Percentiles rank a stretch among this genome's conserved stretches.
These are phyloP conservation scores for Stenoptilia bipunctidactyla DNA, from an alignment of 2,888 invertebrate species.

Conservation along the genomic window DNA sequence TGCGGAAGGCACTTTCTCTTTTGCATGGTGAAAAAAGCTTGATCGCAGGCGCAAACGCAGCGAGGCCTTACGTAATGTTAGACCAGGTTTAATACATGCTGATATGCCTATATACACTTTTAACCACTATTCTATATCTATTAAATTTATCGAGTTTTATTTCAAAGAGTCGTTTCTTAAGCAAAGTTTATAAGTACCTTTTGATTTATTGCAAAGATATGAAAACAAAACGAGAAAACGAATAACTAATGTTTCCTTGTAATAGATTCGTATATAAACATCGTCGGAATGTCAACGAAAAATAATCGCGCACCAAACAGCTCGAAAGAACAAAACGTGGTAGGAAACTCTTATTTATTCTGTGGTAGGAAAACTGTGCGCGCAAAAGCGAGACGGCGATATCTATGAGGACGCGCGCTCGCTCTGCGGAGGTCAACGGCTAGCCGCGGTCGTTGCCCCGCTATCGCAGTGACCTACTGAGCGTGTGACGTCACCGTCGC, in stretches of 20 bases:
- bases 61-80: constrained; percentile 18
- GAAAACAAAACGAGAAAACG: constrained; percentile 13
- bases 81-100: not conserved
- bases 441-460: constrained; percentile 73
- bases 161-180: no score
- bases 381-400: constrained; percentile 43
- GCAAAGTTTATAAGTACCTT: constrained; percentile 18
- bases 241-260: not conserved
- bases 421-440: constrained; percentile 71
- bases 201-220: constrained; percentile 15
- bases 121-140: no score
- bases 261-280: no score
- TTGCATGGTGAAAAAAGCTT: constrained; percentile 38
- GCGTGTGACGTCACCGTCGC: constrained; percentile 69
- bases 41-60: constrained; percentile 22
- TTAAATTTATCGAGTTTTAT: no score
- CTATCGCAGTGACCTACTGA: constrained; percentile 73
- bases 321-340: constrained; percentile 46
- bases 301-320: not conserved
- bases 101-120: no score
- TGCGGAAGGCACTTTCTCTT: constrained; percentile 70
- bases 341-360: no score
- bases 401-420: constrained; percentile 56
- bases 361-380: constrained; percentile 32
- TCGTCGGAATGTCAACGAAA: no score